phyloP scores from a whole-genome alignment of 2,113 vertebrate species.

The Buteo buteo region DNA sequence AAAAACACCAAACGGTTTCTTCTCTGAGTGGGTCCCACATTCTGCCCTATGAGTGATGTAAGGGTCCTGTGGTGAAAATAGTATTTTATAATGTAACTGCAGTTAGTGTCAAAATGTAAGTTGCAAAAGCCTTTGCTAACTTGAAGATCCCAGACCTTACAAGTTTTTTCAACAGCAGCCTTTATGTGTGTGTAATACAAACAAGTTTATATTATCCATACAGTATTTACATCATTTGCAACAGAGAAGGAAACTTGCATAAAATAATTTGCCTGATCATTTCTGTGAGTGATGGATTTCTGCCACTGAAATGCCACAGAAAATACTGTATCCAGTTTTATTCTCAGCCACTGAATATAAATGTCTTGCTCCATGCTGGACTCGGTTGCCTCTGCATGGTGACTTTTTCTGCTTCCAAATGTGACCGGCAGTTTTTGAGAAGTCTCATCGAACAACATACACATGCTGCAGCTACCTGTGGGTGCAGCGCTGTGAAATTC shows the following conservation, averaged over 20 bases:
- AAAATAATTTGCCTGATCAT: background rate
- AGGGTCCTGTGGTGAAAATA: background rate
- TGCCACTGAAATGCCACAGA: background rate
- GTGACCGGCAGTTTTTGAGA: background rate
- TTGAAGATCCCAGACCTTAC: background rate
- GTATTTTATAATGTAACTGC: background rate
- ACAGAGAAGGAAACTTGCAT: background rate
- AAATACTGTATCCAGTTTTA: background rate
- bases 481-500: background rate
- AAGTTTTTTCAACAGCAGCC: background rate
- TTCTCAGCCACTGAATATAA: background rate
- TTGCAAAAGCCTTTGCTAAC: background rate
- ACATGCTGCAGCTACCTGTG: background rate
- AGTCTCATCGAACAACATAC: rapidly evolving
- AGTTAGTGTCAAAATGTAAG: background rate
- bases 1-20: background rate
- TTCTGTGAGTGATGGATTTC: background rate
- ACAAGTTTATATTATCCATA: background rate
- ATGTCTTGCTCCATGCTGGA: background rate
- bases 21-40: background rate
- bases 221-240: background rate
- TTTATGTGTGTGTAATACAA: background rate
- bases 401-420: background rate
- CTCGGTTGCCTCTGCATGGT: background rate
- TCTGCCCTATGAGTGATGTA: background rate